Evolutionary conservation across 1,140 invertebrate species (phyloP), one percentile per base, ranked within the genome.

Genomic region (Cardiocondyla obscurior): DNA sequence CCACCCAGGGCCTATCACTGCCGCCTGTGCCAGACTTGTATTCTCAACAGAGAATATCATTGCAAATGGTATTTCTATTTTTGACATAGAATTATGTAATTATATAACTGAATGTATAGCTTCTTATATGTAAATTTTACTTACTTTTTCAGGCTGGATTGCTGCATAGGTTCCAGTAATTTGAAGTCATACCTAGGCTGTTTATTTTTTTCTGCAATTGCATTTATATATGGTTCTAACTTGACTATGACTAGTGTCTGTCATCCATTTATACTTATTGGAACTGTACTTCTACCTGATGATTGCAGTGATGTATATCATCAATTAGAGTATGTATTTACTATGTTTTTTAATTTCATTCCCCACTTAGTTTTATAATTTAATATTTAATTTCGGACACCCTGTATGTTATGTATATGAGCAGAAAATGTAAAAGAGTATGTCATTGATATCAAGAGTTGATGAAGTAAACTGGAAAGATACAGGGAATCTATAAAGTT

Each of bases 251-350:
- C 96, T 3, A 96, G 95, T 39, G 95, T 96, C 2, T 97, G 96
- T 88, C 96, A 96, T 93, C 96, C 96, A 2, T 96, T 96, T 85
- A 94, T 95, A 89, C 89, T 96, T 8, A 95, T 95, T 88, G 95
- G 95, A 39, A 94, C 94, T 8, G 93, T 97, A 81, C 92, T 97
- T 49, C 90, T 97, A 87, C 96, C 96, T 3, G 95, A 96, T 89
- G 95, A 97, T 86, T 97, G 96, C 91, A 95, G 95, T 79, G 96
- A 97, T 92, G 96, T 96, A 7, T 96, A 96, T 92, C 94, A 95
- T 92, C 94, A 96, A 81, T 95, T 95, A 84, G 94, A 95, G 96
- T 96, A 94, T 94, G 95, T 94, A 88, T 86, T 53, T n/a, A 25
- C 5, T 0, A 10, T 22, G 14, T 60, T 36, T 70, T 10, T 14